Evolutionary conservation across 2,113 vertebrate genomes (phyloP), one percentile per base, ranked within the genome.

Genomic region (Sinosuthora webbiana): DNA sequence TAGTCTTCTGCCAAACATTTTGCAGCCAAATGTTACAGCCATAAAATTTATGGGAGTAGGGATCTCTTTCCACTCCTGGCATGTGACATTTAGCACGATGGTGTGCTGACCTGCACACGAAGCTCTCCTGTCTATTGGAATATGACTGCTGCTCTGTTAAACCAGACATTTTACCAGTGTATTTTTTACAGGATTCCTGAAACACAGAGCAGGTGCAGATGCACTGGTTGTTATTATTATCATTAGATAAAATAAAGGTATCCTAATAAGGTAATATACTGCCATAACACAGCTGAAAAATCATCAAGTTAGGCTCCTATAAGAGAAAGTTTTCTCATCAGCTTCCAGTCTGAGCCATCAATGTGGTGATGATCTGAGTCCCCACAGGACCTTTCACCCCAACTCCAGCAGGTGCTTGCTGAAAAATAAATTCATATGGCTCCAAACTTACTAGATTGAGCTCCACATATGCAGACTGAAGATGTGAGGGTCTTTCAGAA

Each of bases 71-170:
- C 1, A 0, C 15, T 70, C 11, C 64, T 83, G 42, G 13, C 3
- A 65, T 5, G 3, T 0, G 10, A 35, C 18, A 42, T 49, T 42
- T 45, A 59, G 27, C 23, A 30, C 0, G 0, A 18, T 22, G 41
- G 20, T 37, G 28, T 30, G 16, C 30, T 67, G 63, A 59, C 10
- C 49, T 80, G 71, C 35, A 41, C 15, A 6, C 3, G 50, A 74
- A 80, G 19, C 10, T 83, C 13, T 79, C 31, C 5, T 10, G 14
- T 50, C 64, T 47, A 1, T 4, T 52, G 33, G 21, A 64, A 42
- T 14, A 30, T 14, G 22, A 44, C 17, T 42, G 22, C 23, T 81
- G 22, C 60, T 52, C 5, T 13, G 1, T 27, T 67, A 68, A 59
- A 83, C 11, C 1, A 33, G 12, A 28, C 4, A 31, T 50, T 75